These are phyloP conservation scores for Luperina testacea DNA, from an alignment of 2,888 invertebrate species.

Conservation along the genomic window DNA sequence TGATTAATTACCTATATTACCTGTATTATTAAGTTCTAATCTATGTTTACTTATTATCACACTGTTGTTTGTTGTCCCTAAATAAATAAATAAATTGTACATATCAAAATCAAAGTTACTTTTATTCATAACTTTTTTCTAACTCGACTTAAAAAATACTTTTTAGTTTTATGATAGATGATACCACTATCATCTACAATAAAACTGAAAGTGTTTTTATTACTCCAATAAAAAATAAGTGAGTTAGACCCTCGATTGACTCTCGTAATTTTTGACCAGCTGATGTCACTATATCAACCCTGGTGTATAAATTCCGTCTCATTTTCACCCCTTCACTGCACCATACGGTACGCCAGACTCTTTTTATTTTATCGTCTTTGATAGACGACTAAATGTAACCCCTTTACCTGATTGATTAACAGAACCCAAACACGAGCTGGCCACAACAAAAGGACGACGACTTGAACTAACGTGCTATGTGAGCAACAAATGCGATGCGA, in stretches of 20 bases:
- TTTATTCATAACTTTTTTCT: not conserved
- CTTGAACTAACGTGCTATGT: not conserved
- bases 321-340: slow-evolving; percentile 39
- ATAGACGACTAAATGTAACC: slow-evolving; percentile 53
- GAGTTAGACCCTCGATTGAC: not conserved
- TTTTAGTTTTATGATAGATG: no score
- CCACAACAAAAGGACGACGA: slow-evolving; percentile 45
- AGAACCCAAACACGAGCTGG: slow-evolving; percentile 62
- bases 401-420: slow-evolving; percentile 67
- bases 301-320: slow-evolving; percentile 23
- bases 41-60: no score
- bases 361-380: slow-evolving; percentile 54
- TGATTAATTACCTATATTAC: no score
- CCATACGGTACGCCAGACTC: slow-evolving; percentile 30
- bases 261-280: slow-evolving; percentile 7
- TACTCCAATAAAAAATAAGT: not conserved
- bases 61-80: no score
- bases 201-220: not conserved
- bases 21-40: no score
- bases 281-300: slow-evolving; percentile 12
- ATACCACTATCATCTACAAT: no score
- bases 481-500: slow-evolving; percentile 4
- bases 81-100: no score
- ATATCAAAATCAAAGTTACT: no score
- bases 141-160: not conserved